phyloP scores from a whole-genome alignment of 1,140 invertebrate species.

The Drosophila bipectinata region DNA sequence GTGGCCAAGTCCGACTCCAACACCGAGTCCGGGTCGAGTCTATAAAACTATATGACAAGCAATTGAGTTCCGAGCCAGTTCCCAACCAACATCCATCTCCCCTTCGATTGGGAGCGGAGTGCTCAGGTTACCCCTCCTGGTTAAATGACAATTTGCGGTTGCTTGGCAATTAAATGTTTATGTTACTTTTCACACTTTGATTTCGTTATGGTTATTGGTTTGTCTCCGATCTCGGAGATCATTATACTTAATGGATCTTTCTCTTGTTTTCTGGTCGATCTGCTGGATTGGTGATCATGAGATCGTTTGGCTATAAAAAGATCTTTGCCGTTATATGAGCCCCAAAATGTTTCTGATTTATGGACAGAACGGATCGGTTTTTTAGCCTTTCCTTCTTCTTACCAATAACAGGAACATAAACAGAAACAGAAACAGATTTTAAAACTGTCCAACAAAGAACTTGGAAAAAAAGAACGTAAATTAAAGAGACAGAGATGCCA shows the following conservation, averaged over 20 bases:
- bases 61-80: constrained; percentile 12
- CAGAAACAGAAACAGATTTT: constrained; percentile 38
- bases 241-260: constrained; percentile 5
- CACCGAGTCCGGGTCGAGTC: constrained; percentile 21
- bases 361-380: constrained; percentile 46
- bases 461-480: constrained; percentile 52
- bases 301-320: constrained; percentile 36
- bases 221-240: constrained; percentile 5
- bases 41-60: constrained; percentile 50
- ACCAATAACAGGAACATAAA: constrained; percentile 13
- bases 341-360: constrained; percentile 57
- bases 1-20: constrained; percentile 1
- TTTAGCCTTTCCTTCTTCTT: constrained; percentile 38
- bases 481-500: constrained; percentile 56
- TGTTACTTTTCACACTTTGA: constrained; percentile 67
- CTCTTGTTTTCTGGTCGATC: not conserved
- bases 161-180: constrained; percentile 70
- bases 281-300: constrained; percentile 14
- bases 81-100: constrained; percentile 34
- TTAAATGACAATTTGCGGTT: constrained; percentile 55
- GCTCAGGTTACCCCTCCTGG: constrained; percentile 36
- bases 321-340: constrained; percentile 41
- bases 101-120: constrained; percentile 26
- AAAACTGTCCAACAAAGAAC: constrained; percentile 56
- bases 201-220: constrained; percentile 53